A percentile compares a stretch with the other conserved stretches of the same genome.
Conservation (phyloP, 2,797 vertebrate species). For the Tokudaia tokunoshimensis region DNA sequence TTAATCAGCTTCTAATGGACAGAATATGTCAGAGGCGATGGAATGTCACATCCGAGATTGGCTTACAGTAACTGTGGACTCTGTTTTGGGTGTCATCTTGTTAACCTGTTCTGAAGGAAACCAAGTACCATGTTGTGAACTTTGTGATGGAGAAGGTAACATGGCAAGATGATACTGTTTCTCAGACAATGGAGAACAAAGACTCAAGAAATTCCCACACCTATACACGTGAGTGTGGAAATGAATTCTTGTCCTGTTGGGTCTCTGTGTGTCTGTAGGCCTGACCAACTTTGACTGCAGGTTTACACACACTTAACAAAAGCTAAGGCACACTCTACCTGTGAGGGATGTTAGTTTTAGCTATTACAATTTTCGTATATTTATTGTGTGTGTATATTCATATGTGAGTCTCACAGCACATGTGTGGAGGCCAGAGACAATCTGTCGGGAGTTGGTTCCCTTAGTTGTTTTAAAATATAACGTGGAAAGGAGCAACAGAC, state of each 20-base stretch:
- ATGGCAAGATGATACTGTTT: neutral
- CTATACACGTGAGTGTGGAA: neutral
- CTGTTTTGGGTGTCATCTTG: neutral
- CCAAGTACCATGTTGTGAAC: neutral
- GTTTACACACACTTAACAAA: neutral
- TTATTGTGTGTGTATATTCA: neutral
- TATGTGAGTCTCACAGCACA: neutral
- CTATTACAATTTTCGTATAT: neutral
- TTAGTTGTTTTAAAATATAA: neutral
- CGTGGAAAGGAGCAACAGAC: neutral
- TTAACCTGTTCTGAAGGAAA: constrained; percentile 11
- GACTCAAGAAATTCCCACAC: neutral
- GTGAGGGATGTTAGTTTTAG: neutral
- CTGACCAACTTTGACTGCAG: neutral
- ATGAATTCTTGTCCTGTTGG: neutral
- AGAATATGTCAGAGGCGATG: neutral
- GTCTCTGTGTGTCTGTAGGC: neutral
- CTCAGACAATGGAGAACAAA: neutral
- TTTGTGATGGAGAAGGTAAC: neutral
- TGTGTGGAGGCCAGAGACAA: neutral
- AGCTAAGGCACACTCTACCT: neutral
- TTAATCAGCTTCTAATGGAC: neutral
- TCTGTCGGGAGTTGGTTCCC: neutral
- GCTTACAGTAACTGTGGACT: neutral
- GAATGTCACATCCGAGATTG: neutral